Conservation (phyloP, 2,797 vertebrate species). For the Anas bernieri region DNA sequence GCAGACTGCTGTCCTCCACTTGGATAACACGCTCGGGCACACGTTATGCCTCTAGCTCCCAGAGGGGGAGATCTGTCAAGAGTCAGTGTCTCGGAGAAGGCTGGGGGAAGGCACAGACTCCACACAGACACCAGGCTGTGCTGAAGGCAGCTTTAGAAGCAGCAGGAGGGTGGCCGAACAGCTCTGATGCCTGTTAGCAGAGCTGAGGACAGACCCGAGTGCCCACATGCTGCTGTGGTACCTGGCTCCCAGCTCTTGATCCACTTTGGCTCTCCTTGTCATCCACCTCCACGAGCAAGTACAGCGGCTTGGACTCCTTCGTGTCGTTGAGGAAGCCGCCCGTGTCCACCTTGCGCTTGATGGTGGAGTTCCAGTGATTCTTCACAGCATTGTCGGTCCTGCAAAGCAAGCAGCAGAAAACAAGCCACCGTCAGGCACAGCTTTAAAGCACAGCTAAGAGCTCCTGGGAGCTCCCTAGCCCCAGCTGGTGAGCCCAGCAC, state of each 20-base stretch:
- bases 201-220: not conserved
- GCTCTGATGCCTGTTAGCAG: not conserved
- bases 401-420: not conserved
- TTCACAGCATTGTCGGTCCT: slow-evolving; percentile 99
- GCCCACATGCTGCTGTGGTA: slow-evolving; percentile 11
- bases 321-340: slow-evolving; percentile 86
- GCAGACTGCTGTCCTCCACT: not conserved
- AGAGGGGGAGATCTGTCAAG: not conserved
- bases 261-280: slow-evolving; percentile 70
- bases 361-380: slow-evolving; percentile 99
- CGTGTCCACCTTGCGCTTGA: slow-evolving; percentile 94
- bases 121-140: not conserved
- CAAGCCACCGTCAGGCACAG: not conserved
- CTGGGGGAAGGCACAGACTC: not conserved
- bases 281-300: slow-evolving; percentile 76
- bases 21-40: not conserved
- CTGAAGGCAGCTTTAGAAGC: fast-evolving
- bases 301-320: slow-evolving; percentile 75
- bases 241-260: slow-evolving; percentile 61
- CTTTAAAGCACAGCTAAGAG: not conserved
- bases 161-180: not conserved
- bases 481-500: not conserved
- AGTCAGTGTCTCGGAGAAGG: not conserved
- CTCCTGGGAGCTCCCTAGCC: not conserved
- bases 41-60: not conserved